Evolutionary conservation across 2,797 vertebrate genomes (phyloP), one percentile per base, ranked within the genome.

Genomic region (Heterohyrax brucei): DNA sequence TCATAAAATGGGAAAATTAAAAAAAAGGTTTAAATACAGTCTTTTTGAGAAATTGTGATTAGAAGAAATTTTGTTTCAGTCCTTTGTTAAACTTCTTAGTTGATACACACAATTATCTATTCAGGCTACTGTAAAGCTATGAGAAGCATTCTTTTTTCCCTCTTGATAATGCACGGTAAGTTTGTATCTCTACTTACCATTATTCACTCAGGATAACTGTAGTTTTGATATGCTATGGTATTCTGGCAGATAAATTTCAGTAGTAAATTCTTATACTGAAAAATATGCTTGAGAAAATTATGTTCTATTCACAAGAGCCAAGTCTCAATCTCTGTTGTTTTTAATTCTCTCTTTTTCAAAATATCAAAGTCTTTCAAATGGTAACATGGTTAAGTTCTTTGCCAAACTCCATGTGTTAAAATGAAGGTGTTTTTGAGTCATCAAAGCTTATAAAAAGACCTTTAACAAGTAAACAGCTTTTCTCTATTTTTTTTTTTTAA

Each of bases 381-480:
- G 96, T 97, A 96, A 92, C 87, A 93, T 96, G 94, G 93, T 75
- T 95, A 95, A 96, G 79, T 96, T 94, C 81, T 30, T 97, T 97
- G 89, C 96, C 97, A 98, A 95, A 97, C 93, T 95, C 76, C 87
- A 97, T 96, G 95, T 97, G 95, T 96, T 98, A 97, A 94, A 95
- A 93, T 82, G 91, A 96, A 97, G 96, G 95, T 98, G 97, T 97
- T 97, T 98, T 93, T 97, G 96, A 97, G 93, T 97, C 96, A 96
- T 97, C 95, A 92, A 97, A 96, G 94, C 97, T 95, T 96, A 97
- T 97, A 97, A 97, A 96, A 97, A 97, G 96, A 97, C 97, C 96
- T 97, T 97, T 97, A 96, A 95, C 96, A 96, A 97, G 97, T 98
- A 97, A 97, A 98, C 95, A 97, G 95, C 91, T 97, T 97, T 93